These are phyloP conservation scores for Mungos mungo DNA, from an alignment of 2,113 vertebrate genomes.

Conservation along the genomic window DNA sequence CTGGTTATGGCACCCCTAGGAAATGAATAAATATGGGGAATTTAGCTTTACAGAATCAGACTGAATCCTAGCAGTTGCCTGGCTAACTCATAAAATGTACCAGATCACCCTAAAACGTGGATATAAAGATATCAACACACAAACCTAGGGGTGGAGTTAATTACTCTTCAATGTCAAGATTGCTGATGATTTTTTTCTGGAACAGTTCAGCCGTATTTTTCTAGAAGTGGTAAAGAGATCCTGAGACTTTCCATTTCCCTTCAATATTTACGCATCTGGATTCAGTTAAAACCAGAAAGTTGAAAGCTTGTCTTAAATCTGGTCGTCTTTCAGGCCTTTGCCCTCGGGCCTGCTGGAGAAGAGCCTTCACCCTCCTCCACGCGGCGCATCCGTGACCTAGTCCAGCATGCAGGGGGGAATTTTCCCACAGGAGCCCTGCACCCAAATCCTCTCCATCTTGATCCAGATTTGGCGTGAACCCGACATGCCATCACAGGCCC, in stretches of 20 bases:
- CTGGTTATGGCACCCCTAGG: neutral
- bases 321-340: neutral
- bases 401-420: neutral
- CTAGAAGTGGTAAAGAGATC: neutral
- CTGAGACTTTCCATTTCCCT: constrained; percentile 16
- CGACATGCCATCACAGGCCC: neutral
- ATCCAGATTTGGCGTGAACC: neutral
- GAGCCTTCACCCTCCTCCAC: neutral
- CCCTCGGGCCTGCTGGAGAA: neutral
- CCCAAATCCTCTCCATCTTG: neutral
- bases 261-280: neutral
- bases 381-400: neutral
- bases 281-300: neutral
- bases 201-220: constrained; percentile 26
- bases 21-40: neutral
- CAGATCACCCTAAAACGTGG: neutral
- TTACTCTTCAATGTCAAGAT: neutral
- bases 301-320: neutral
- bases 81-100: neutral
- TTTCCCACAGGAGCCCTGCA: neutral
- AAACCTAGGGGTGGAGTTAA: neutral
- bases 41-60: neutral
- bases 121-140: neutral
- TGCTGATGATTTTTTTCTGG: constrained; percentile 27
- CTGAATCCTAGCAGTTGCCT: neutral